These are phyloP conservation scores for Drosophila testacea DNA, from an alignment of 2,888 invertebrate genomes.

Conservation along the genomic window DNA sequence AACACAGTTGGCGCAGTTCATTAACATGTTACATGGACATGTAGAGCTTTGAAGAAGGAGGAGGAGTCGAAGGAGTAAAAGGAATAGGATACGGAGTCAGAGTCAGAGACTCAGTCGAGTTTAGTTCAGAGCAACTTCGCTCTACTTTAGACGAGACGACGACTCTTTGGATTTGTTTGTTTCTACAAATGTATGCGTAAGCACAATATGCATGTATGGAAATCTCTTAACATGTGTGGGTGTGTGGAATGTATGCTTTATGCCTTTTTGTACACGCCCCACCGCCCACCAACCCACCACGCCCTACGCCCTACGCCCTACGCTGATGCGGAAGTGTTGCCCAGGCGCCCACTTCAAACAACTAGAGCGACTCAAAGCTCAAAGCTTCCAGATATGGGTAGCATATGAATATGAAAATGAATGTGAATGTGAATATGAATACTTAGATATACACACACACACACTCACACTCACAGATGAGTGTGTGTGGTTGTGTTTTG, in stretches of 20 bases:
- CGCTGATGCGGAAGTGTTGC: slow-evolving; percentile 75
- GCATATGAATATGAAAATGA: slow-evolving; percentile 62
- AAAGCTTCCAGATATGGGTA: slow-evolving; percentile 50
- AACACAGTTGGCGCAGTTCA: slow-evolving; percentile 82
- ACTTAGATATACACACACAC: slow-evolving; percentile 34
- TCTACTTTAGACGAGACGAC: slow-evolving; percentile 71
- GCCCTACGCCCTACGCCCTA: slow-evolving; percentile 5
- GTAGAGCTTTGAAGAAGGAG: slow-evolving; percentile 21
- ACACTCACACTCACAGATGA: background rate
- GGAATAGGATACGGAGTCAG: slow-evolving; percentile 12
- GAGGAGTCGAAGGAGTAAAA: background rate
- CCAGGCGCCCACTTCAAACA: slow-evolving; percentile 72
- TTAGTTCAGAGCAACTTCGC: slow-evolving; percentile 62
- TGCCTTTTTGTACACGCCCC: background rate
- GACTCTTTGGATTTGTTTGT: slow-evolving; percentile 75
- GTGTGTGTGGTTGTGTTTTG: slow-evolving; percentile 29
- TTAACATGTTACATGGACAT: slow-evolving; percentile 82
- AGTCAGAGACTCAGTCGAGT: slow-evolving; percentile 48
- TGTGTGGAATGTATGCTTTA: background rate
- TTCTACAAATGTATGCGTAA: slow-evolving; percentile 72
- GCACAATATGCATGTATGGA: slow-evolving; percentile 71
- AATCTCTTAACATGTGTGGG: slow-evolving; percentile 29
- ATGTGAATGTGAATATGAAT: slow-evolving; percentile 52
- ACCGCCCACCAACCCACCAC: background rate
- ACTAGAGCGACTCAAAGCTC: slow-evolving; percentile 69